These are phyloP conservation scores for Aphelinus atriplicis DNA, from an alignment of 1,140 invertebrate species.

Conservation along the genomic window DNA sequence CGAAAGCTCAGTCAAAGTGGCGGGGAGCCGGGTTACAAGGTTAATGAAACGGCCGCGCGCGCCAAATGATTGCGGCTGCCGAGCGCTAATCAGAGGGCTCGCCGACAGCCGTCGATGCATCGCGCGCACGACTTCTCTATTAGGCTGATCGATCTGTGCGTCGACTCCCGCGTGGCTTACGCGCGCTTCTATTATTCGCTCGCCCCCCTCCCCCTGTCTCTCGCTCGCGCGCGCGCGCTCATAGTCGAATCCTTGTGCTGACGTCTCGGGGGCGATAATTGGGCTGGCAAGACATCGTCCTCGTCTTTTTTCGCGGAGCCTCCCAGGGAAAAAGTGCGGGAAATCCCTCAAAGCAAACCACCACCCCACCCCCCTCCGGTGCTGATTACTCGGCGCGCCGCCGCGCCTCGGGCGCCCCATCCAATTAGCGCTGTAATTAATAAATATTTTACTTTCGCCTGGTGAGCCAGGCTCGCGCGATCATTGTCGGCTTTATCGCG, in stretches of 20 bases:
- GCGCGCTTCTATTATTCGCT: not conserved
- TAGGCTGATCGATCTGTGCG: not conserved
- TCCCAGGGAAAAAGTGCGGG: conserved; percentile 14
- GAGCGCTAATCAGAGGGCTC: too few relatives aligned
- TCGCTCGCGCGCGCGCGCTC: too few relatives aligned
- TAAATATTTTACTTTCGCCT: conserved; percentile 47
- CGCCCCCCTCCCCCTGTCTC: not conserved
- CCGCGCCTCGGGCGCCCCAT: conserved; percentile 27
- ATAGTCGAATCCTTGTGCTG: too few relatives aligned
- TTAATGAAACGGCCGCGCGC: conserved; percentile 3
- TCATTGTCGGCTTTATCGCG: conserved; percentile 6
- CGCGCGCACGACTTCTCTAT: conserved; percentile 12
- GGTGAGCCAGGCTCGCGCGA: conserved; percentile 3
- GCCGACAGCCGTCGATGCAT: too few relatives aligned
- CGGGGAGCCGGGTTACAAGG: not conserved
- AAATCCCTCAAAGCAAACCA: conserved; percentile 35
- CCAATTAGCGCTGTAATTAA: conserved; percentile 52
- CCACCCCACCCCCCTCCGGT: not conserved
- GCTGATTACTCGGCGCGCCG: conserved; percentile 10
- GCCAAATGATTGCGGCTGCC: conserved; percentile 1
- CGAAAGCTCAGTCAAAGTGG: too few relatives aligned
- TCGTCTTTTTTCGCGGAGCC: not conserved
- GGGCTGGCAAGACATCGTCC: conserved; percentile 7
- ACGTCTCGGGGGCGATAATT: conserved; percentile 10
- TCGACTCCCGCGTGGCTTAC: conserved; percentile 10